Evolutionary conservation across 1,140 invertebrate species (phyloP), one percentile per base, ranked within the genome.

Genomic region (Drosophila paulistorum): DNA sequence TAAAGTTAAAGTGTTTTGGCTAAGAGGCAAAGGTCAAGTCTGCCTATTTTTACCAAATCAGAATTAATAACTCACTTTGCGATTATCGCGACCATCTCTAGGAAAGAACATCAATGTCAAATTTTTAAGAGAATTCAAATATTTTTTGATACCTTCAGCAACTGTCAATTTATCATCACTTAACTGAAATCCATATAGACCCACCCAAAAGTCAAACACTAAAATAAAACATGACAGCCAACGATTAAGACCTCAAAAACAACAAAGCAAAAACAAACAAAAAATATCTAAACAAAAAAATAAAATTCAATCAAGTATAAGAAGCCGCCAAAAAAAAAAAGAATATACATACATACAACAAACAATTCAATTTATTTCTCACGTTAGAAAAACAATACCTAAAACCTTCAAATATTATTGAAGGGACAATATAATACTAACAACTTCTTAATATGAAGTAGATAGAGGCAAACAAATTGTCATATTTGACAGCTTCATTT

Each of bases 211-310:
- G 70, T 57, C 65, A 60, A 77, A 33, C 42, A 57, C 11, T 26
- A 41, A 48, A 66, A 54, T 54, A 60, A 68, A 79, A 87, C 84
- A 86, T 83, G 84, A 89, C 79, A 86, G 73, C 48, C 10, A 45
- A 68, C 76, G 83, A 89, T 87, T 87, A 89, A 79, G 68, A 59
- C 55, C 80, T 87, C 71, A 67, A 71, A 57, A 66, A 30, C 65
- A 66, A 58, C 13, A 35, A 45, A 17, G 6, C n/a, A 45, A 14
- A 45, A 45, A 45, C n/a, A 45, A 14, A n/a, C 13, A 45, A 45
- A 17, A 45, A 45, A 14, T 14, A 14, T 7, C 17, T 2, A 48
- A 17, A 17, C 7, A 48, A 48, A 45, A 57, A 57, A 65, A 4
- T 17, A 54, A 67, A 17, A 20, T 10, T 51, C 6, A 65, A 74